Conservation (phyloP, 2,797 vertebrate genomes). For the Dendrocincla fuliginosa region DNA sequence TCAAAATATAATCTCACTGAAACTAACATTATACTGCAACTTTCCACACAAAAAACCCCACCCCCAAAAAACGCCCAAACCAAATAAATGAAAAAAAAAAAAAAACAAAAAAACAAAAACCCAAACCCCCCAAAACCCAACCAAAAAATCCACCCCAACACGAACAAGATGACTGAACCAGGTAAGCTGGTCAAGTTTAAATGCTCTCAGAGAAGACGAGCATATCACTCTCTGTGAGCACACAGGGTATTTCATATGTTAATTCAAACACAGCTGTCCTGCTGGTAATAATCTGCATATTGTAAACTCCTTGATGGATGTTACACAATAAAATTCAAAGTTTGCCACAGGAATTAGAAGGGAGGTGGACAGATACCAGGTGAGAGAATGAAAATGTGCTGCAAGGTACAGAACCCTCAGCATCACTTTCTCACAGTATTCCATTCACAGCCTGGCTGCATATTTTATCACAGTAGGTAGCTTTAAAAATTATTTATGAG, state of each 20-base stretch:
- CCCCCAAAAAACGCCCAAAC: background rate
- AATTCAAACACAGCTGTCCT: conserved; percentile 1
- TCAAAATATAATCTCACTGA: conserved; percentile 23
- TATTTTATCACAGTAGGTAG: conserved; percentile 15
- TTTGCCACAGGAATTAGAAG: background rate
- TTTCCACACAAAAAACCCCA: background rate
- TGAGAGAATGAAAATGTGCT: background rate
- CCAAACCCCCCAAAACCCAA: too few species aligned
- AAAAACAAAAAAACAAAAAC: too few species aligned
- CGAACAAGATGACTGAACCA: conserved; percentile 10
- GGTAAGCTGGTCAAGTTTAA: conserved; percentile 3
- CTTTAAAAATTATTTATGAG: conserved; percentile 58
- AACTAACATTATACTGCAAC: background rate
- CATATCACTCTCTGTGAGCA: background rate
- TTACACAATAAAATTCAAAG: background rate
- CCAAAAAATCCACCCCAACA: fast-evolving
- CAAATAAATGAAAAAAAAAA: background rate
- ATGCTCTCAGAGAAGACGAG: conserved; percentile 3
- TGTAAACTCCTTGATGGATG: background rate
- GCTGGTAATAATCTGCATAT: background rate
- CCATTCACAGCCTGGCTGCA: background rate
- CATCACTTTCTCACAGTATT: background rate
- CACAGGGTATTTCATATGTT: background rate
- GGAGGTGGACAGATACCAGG: background rate
- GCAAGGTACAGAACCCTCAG: background rate